Conservation (phyloP, 53 echinoderm and acorn worm species). For the Luidia sarsii region DNA sequence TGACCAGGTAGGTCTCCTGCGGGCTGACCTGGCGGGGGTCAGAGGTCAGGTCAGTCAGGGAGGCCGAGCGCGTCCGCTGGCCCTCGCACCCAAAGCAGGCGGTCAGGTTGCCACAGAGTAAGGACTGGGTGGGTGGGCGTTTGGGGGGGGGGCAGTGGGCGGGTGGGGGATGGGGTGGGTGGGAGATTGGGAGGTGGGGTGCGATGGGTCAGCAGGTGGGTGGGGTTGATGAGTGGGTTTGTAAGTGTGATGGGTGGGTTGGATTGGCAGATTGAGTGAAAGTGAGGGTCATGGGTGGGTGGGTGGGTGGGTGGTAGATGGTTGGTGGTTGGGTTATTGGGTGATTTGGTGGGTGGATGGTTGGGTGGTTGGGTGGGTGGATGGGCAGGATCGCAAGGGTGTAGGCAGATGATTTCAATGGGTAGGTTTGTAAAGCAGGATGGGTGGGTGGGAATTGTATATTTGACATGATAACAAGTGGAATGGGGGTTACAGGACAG, state of each 20-base stretch:
- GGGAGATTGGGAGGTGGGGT: neutral
- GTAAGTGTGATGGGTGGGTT: too few relatives aligned
- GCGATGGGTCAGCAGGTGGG: too few relatives aligned
- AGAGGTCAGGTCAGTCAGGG: conserved; percentile 62
- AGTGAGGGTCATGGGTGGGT: neutral
- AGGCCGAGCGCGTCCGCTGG: conserved; percentile 38
- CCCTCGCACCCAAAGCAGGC: conserved; percentile 68
- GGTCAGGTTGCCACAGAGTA: conserved; percentile 55
- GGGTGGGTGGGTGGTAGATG: neutral
- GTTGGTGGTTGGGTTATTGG: neutral
- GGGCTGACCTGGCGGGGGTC: conserved; percentile 50
- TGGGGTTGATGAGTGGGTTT: too few relatives aligned
- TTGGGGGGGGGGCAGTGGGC: neutral
- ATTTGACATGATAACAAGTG: too few relatives aligned
- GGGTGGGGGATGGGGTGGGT: neutral
- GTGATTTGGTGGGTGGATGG: too few relatives aligned
- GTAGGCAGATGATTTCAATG: too few relatives aligned
- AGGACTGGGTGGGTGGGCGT: conserved; percentile 32
- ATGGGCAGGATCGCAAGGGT: neutral
- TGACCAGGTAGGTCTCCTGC: conserved; percentile 58
- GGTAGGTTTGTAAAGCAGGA: too few relatives aligned
- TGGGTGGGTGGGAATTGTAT: too few relatives aligned
- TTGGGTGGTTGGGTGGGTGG: too few relatives aligned
- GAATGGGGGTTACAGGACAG: too few relatives aligned
- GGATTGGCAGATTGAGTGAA: too few relatives aligned